These are phyloP conservation scores for Diuraphis noxia DNA, from an alignment of 1,140 invertebrate genomes.

Conservation along the genomic window DNA sequence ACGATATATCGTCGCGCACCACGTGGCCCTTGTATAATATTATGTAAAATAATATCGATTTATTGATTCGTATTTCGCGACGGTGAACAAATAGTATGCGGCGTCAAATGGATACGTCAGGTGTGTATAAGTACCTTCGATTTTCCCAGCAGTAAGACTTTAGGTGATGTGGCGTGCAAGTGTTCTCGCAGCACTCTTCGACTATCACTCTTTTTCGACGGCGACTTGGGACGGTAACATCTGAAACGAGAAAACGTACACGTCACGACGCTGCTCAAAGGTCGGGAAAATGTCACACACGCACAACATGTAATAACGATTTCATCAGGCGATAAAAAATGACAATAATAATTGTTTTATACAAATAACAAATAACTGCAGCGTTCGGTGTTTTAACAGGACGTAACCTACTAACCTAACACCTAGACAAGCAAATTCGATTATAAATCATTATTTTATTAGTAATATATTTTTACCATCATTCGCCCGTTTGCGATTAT, in stretches of 20 bases:
- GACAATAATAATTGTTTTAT: background rate
- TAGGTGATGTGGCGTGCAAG: constrained; percentile 35
- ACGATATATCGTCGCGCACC: background rate
- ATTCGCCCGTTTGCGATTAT: too few species aligned
- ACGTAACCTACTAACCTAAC: too few species aligned
- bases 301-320: background rate
- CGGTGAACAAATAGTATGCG: background rate
- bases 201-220: constrained; percentile 49
- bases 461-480: too few species aligned
- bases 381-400: too few species aligned
- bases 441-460: too few species aligned
- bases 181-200: constrained; percentile 40
- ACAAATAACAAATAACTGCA: too few species aligned
- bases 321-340: background rate
- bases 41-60: constrained; percentile 67
- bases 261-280: background rate
- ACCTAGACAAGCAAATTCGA: too few species aligned
- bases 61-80: background rate
- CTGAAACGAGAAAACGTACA: background rate
- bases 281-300: background rate
- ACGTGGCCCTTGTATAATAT: constrained; percentile 68
- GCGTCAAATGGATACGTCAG: background rate
- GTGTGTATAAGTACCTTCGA: constrained; percentile 67
- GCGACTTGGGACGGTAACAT: constrained; percentile 36
- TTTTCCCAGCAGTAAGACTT: constrained; percentile 64